Evolutionary conservation across 2,797 vertebrate species (phyloP).

Genomic region (Picus viridis): DNA sequence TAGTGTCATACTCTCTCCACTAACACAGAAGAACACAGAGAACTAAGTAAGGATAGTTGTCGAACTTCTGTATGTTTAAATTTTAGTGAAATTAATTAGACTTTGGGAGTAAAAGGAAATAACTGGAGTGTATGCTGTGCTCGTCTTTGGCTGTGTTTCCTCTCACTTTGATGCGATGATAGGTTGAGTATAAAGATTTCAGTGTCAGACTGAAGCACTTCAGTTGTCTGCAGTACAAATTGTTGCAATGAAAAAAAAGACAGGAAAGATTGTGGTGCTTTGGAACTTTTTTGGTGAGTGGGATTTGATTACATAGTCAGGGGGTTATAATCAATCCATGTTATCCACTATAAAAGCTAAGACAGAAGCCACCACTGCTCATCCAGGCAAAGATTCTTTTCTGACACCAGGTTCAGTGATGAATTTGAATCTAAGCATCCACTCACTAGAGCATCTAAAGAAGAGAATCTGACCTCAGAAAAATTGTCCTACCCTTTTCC

Average conservation of each 20-base stretch:
- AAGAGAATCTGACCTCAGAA: background rate
- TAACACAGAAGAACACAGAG: background rate
- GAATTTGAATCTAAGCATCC: background rate
- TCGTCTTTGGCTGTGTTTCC: background rate
- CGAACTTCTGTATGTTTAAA: background rate
- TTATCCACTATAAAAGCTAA: background rate
- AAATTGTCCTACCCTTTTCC: background rate
- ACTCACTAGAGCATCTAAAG: accelerated
- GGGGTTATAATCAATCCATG: background rate
- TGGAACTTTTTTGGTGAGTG: background rate
- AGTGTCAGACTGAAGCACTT: background rate
- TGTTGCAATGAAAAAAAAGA: background rate
- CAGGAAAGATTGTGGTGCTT: background rate
- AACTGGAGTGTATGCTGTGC: background rate
- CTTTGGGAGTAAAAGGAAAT: background rate
- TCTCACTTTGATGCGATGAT: background rate
- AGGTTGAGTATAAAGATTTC: background rate
- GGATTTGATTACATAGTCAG: background rate
- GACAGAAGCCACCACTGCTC: background rate
- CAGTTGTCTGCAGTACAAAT: background rate
- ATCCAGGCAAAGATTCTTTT: background rate
- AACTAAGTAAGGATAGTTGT: background rate
- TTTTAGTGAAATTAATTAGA: background rate
- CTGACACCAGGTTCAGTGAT: background rate
- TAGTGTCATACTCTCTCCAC: background rate